Base-by-base conservation (phyloP, 2,113 vertebrate species). In the Channa maculata region DNA sequence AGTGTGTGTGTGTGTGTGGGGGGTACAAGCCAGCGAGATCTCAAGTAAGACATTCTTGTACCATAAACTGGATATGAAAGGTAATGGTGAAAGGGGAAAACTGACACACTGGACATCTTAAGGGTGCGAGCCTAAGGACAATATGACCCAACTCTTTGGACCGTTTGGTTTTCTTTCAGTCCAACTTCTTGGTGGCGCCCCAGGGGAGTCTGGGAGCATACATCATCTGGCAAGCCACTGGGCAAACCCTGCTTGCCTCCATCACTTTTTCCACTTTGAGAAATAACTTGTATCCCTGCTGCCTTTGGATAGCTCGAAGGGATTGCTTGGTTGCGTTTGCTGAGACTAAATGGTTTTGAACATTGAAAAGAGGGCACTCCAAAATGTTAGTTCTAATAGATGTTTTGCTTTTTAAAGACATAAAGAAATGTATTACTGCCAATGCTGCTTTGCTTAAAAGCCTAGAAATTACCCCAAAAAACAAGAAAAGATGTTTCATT, bases 181-280 rank as follows among this genome's bases (percentile, higher is more conserved):
- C 63, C 33, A 15, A 69, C 62, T 48, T 87, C 58, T 68, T 43
- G 33, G 75, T 83, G 77, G 60, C 45, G 44, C 71, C 78, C 84
- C 49, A 10, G 48, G 71, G 80, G 65, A 81, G 60, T 78, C 71
- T 82, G 72, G 74, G 71, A 87, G 71, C 62, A 52, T 44, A 77
- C 73, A 83, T 82, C 78, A 86, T 84, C 70, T 75, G 65, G 70
- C 75, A 65, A 59, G 78, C 77, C 41, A 8, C 82, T 80, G 75
- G 70, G 86, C 75, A 78, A 86, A 80, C 68, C 58, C 71, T 49
- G 66, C 82, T 74, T 38, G 41, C 69, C 59, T 65, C 83, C 83
- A 76, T 89, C 71, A 84, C 62, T 78, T 83, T 85, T 88, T 84
- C 75, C 80, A 79, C 73, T 86, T 80, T 77, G 63, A 75, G 63